Percentiles rank a stretch among this genome's conserved stretches.
phyloP scores from a whole-genome alignment of 2,113 vertebrate species.

The Clupea harengus region DNA sequence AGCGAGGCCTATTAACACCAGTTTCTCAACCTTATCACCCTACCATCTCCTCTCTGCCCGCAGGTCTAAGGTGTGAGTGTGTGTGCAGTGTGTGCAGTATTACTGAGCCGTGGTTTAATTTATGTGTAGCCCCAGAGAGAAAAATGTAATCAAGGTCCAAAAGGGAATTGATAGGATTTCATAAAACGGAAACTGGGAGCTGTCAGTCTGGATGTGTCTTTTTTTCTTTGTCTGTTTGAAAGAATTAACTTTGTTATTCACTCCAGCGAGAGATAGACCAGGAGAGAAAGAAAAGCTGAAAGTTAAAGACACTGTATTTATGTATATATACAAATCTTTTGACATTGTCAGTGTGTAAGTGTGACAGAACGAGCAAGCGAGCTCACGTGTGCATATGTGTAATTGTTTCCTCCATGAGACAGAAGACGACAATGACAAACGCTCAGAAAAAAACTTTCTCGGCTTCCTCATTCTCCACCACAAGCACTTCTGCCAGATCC shows the following conservation, averaged over 20 bases:
- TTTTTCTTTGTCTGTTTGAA: background rate
- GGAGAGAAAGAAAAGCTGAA: background rate
- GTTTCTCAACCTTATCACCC: background rate
- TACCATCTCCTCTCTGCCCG: slow-evolving; percentile 10
- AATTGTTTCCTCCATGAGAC: slow-evolving; percentile 53
- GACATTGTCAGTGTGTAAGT: slow-evolving; percentile 53
- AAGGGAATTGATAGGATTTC: background rate
- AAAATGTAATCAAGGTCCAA: background rate
- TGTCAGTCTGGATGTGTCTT: background rate
- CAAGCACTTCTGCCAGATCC: slow-evolving; percentile 51
- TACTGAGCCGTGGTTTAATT: background rate
- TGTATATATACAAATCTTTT: slow-evolving; percentile 71
- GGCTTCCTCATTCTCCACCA: slow-evolving; percentile 47
- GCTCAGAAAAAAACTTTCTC: slow-evolving; percentile 49
- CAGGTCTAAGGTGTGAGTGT: background rate
- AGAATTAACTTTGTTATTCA: background rate
- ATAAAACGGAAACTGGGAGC: background rate
- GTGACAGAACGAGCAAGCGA: background rate
- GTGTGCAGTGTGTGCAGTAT: background rate
- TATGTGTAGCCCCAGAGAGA: background rate
- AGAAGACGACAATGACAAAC: slow-evolving; percentile 35
- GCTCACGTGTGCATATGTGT: slow-evolving; percentile 34
- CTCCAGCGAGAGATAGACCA: background rate
- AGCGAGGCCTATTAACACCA: background rate
- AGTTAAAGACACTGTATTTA: slow-evolving; percentile 62